These are phyloP conservation scores for Salvator merianae DNA, from an alignment of 2,113 vertebrate genomes.

Conservation along the genomic window DNA sequence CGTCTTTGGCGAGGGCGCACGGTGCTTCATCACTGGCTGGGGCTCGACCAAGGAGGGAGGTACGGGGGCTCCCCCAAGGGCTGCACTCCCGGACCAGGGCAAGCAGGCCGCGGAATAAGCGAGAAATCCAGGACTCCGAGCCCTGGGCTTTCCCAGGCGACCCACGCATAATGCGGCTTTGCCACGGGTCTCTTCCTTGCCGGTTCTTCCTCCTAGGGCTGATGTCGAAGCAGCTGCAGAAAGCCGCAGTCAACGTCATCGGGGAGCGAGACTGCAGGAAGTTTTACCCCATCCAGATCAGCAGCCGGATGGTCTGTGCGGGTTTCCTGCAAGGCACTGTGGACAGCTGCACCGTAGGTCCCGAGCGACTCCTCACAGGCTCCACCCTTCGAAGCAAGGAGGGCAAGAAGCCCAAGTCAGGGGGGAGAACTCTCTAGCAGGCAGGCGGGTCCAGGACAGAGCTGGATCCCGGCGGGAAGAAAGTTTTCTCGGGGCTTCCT, in stretches of 20 bases:
- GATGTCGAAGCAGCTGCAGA: conserved; percentile 85
- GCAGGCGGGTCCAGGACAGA: not conserved
- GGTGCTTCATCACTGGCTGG: conserved; percentile 94
- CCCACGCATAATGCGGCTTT: no score
- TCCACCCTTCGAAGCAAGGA: not conserved
- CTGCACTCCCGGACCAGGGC: not conserved
- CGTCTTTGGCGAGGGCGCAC: conserved; percentile 75
- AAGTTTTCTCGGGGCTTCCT: no score
- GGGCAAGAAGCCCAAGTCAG: not conserved
- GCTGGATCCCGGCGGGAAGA: not conserved
- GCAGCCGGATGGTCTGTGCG: conserved; percentile 90
- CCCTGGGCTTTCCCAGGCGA: no score
- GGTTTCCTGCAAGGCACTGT: conserved; percentile 84
- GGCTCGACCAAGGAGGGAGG: conserved; percentile 84
- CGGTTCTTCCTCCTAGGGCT: conserved; percentile 72
- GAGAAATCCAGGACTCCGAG: not conserved
- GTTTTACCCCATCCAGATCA: conserved; percentile 86
- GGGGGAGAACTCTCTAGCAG: not conserved
- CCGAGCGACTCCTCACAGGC: not conserved
- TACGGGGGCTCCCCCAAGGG: conserved; percentile 34
- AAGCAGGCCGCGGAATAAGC: no score
- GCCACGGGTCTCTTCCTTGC: accelerated
- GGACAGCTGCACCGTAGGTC: conserved; percentile 93
- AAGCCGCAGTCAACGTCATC: conserved; percentile 85
- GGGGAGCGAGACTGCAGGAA: conserved; percentile 84